Base-by-base conservation (phyloP, 2,888 invertebrate species). In the Platycheirus rosarum region DNA sequence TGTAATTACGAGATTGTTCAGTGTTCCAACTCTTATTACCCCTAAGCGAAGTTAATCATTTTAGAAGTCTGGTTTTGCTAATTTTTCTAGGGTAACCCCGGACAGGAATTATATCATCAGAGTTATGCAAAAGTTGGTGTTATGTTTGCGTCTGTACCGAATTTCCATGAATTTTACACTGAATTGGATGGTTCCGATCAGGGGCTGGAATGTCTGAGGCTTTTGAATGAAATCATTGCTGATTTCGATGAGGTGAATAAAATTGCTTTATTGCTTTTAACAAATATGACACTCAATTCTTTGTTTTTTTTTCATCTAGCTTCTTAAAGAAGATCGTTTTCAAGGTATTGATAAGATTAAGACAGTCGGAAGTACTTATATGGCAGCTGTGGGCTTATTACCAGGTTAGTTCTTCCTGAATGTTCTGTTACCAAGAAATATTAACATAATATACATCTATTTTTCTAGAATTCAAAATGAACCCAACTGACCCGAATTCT, bases 91-190 rank as follows among this genome's bases (percentile, higher is more conserved):
- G 92, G 92, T 91, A 92, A 92, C 90, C 91, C 92, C 90, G 92
- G 92, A 87, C 93, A 95, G 96, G 97, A 97, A 91, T 93, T 97
- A 87, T 97, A 97, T 92, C 96, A 97, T 92, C 97, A 97, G 91
- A 96, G 96, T 90, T 97, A 97, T 91, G 94, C 94, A 86, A 94
- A 96, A 87, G 97, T 97, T 63, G 97, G 97, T 53, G 97, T 97
- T 23, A 95, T 97, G 86, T 97, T 97, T 91, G 97, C 96, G 23
- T 96, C 96, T 79, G 96, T 97, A 88, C 97, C 97, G 87, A 97
- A 97, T 92, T 97, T 97, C 91, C 96, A 96, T 91, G 97, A 97
- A 91, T 97, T 97, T 92, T 97, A 97, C 91, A 96, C 95, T 89
- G 97, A 97, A 92, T 92, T 97, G 85, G 97, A 97, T 89, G 97